Base-by-base conservation (phyloP, 1,140 invertebrate species). In the Dolichoris vasculosae region DNA sequence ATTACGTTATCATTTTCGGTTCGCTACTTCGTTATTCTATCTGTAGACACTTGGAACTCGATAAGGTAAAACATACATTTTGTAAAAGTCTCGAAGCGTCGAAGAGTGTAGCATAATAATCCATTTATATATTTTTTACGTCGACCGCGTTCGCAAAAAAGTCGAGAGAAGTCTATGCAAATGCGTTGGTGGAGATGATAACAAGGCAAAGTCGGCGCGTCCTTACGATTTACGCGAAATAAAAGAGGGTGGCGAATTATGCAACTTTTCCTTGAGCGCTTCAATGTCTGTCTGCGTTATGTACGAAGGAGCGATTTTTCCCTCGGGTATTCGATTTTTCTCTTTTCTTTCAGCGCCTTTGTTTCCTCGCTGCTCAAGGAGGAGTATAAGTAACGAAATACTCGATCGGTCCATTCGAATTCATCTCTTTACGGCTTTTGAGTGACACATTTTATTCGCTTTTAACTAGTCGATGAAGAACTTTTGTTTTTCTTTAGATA, bases 191-290 rank as follows among this genome's bases (percentile, higher is more conserved):
- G 4, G 30, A 69, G n/a, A 69, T 69, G 30, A 69, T 69, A 20
- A 9, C 4, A 11, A 17, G 64, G 30, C 30, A 69, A 15, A 38
- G 8, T 35, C 32, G 9, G 32, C n/a, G 30, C 15, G 64, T 38
- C 64, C 64, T 69, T 69, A 69, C 11, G 32, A 38, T 77, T 83
- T 75, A 86, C 80, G 51, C 82, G 78, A 46, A 80, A 67, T 67
- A 80, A 67, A 80, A 67, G 38, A 80, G 59, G 26, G 76, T 17
- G 32, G 76, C 15, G 48, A 78, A 78, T 59, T 59, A 48, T 78
- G 30, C 32, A 15, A 15, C 9, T 69, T 69, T 69, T 69, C 30
- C 38, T 73, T 73, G 15, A 13, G 63, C 64, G 40, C 43, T 11
- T 55, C 43, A 30, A 17, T 38, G 59, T 80, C 59, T 67, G 6